Conservation (phyloP, 1,140 invertebrate species). For the Trissolcus basalis region DNA sequence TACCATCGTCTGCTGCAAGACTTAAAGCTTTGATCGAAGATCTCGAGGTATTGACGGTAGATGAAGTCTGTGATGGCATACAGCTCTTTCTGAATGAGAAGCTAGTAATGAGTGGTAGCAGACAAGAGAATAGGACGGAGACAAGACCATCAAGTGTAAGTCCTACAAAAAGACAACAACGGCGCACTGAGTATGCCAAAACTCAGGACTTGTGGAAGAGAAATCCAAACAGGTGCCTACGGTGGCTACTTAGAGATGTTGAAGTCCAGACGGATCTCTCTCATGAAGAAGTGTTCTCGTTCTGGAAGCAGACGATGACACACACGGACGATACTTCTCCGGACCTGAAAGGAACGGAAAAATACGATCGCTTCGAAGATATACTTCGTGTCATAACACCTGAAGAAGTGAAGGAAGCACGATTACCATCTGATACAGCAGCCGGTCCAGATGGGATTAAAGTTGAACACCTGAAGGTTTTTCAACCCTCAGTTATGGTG, state of each 20-base stretch:
- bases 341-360: not conserved
- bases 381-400: not conserved
- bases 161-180: not conserved
- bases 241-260: not conserved
- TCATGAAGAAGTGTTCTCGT: not conserved
- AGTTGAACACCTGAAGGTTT: not conserved
- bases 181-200: not conserved
- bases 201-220: slow-evolving; percentile 11
- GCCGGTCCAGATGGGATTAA: slow-evolving; percentile 18
- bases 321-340: not conserved
- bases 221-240: slow-evolving; percentile 18
- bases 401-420: not conserved
- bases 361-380: not conserved
- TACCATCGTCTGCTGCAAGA: too few relatives aligned
- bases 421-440: not conserved
- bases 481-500: not conserved
- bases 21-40: too few relatives aligned
- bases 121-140: too few relatives aligned
- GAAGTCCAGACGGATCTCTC: not conserved
- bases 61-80: too few relatives aligned
- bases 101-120: too few relatives aligned
- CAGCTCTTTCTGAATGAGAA: too few relatives aligned
- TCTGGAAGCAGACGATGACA: slow-evolving; percentile 1
- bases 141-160: too few relatives aligned
- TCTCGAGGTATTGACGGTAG: too few relatives aligned